These are phyloP conservation scores for Oreochromis niloticus DNA, from an alignment of 2,113 vertebrate genomes.

Conservation along the genomic window DNA sequence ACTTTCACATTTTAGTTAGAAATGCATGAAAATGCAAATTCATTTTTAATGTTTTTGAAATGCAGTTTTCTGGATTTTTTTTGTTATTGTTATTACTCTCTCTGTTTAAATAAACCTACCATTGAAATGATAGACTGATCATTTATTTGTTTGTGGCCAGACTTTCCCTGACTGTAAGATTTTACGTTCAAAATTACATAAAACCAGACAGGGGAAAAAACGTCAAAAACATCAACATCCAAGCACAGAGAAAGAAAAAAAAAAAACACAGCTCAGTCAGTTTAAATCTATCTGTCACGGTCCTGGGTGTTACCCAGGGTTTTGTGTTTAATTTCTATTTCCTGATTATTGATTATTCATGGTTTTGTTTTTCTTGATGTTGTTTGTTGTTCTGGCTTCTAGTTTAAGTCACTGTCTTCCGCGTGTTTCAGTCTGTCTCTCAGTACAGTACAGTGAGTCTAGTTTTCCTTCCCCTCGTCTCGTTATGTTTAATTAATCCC, in stretches of 20 bases:
- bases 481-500: too few species aligned
- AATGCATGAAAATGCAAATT: not conserved
- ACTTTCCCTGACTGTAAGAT: not conserved
- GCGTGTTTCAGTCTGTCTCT: too few species aligned
- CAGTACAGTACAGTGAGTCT: too few species aligned
- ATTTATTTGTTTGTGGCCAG: not conserved
- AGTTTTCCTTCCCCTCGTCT: too few species aligned
- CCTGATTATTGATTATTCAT: too few species aligned
- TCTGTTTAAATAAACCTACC: not conserved
- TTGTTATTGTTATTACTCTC: not conserved
- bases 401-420: too few species aligned
- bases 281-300: not conserved
- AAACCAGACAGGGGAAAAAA: not conserved
- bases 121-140: not conserved
- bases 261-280: not conserved
- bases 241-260: not conserved
- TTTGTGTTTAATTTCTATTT: too few species aligned
- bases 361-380: too few species aligned
- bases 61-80: not conserved
- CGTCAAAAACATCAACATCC: not conserved
- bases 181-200: not conserved
- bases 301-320: too few species aligned
- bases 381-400: too few species aligned
- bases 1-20: not conserved
- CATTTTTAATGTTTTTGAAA: not conserved